Percentiles rank a stretch among this genome's conserved stretches.
phyloP scores from a whole-genome alignment of 2,888 invertebrate genomes.

The Muscina levida region DNA sequence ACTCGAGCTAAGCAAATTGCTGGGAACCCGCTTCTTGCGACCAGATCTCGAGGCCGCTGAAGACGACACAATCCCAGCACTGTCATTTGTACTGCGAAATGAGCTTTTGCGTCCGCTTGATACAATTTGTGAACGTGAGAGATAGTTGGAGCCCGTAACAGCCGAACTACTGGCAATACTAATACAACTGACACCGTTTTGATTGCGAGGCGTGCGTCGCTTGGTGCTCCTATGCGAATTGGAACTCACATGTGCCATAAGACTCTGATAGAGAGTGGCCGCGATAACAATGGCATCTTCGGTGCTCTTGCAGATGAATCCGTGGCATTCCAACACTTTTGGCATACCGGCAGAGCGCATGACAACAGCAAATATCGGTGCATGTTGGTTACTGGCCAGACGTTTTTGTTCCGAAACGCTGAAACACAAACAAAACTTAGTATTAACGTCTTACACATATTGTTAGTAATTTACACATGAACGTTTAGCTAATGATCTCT shows the following conservation, averaged over 20 bases:
- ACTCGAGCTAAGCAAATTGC: conserved; percentile 83
- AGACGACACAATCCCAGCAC: conserved; percentile 38
- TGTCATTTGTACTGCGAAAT: conserved; percentile 74
- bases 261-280: conserved; percentile 92
- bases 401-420: conserved; percentile 78
- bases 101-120: conserved; percentile 76
- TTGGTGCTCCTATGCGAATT: conserved; percentile 77
- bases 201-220: conserved; percentile 84
- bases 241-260: conserved; percentile 89
- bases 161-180: conserved; percentile 86
- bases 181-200: conserved; percentile 88
- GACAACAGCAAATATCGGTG: conserved; percentile 93
- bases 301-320: conserved; percentile 92
- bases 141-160: conserved; percentile 76
- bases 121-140: conserved; percentile 72
- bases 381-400: conserved; percentile 83
- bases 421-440: conserved; percentile 35
- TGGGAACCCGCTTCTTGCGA: conserved; percentile 86
- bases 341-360: conserved; percentile 89
- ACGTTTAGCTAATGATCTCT: neutral
- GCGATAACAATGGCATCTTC: conserved; percentile 96
- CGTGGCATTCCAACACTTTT: conserved; percentile 92
- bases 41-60: conserved; percentile 83
- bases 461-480: neutral
- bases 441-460: neutral